Evolutionary conservation across 2,888 invertebrate genomes (phyloP).

Genomic region (Melitaea athalia): DNA sequence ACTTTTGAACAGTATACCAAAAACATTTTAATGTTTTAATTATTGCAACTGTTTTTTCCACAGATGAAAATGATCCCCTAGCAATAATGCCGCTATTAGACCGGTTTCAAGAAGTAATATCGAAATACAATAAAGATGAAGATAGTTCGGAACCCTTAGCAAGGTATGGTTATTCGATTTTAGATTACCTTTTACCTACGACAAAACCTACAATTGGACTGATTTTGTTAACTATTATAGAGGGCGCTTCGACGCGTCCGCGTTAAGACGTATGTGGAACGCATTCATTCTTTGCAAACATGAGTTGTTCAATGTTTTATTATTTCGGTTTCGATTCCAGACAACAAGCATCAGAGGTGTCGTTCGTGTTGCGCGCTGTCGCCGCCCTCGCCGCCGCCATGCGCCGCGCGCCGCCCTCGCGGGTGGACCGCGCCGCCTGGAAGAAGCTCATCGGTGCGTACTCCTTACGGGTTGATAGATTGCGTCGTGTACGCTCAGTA

Average conservation of each 20-base stretch:
- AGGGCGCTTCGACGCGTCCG: too few species aligned
- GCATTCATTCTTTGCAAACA: too few species aligned
- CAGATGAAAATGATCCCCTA: constrained; percentile 81
- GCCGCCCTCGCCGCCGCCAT: constrained; percentile 95
- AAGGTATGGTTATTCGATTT: constrained; percentile 50
- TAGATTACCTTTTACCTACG: not conserved
- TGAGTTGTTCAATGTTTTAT: too few species aligned
- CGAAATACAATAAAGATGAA: constrained; percentile 85
- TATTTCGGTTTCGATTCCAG: constrained; percentile 68
- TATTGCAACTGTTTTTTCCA: not conserved
- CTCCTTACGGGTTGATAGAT: not conserved
- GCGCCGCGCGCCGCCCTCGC: constrained; percentile 94
- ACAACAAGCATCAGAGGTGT: constrained; percentile 96
- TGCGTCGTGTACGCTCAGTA: too few species aligned
- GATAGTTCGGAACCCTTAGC: constrained; percentile 65
- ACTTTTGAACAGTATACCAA: too few species aligned
- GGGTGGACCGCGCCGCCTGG: constrained; percentile 96
- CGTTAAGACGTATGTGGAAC: too few species aligned
- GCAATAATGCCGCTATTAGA: constrained; percentile 96
- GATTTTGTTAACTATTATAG: too few species aligned
- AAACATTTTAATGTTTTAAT: not conserved
- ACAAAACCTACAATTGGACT: not conserved
- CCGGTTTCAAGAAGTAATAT: constrained; percentile 95
- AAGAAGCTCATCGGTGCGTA: constrained; percentile 90
- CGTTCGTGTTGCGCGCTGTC: constrained; percentile 96